Evolutionary conservation across 2,888 invertebrate species (phyloP), one percentile per base, ranked within the genome.

Genomic region (Abrostola tripartita): DNA sequence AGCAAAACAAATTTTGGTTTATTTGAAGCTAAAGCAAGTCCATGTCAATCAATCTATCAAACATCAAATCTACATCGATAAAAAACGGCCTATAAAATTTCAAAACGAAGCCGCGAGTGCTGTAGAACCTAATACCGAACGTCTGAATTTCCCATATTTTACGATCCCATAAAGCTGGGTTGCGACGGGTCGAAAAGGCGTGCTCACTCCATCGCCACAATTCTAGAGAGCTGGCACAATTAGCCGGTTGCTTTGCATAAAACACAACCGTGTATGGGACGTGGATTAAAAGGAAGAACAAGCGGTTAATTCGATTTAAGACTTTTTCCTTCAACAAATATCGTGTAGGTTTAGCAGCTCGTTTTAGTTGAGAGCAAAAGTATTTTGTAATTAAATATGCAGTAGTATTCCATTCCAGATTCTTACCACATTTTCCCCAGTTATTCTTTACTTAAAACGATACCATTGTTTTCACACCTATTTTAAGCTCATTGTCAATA

Each of bases 181-280:
- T 65, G 70, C 81, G 77, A 70, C 68, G 70, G 81, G 81, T 83
- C 67, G 76, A 83, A 82, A 85, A 87, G 83, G 85, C 85, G 81
- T 82, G 79, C 82, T 82, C 81, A 75, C 82, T 82, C 82, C 82
- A 77, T 82, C 78, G 81, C 85, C 82, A 82, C 87, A 84, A 79
- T 82, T 84, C 85, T 79, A 68, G 79, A 79, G 78, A 87, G 85
- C 84, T 79, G 82, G 87, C 81, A 88, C 88, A 90, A 91, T 91
- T 90, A 91, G 89, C 85, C 74, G 80, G 85, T 85, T 86, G 84
- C 85, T 91, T 90, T 89, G 87, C 90, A 90, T 90, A 89, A 88
- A 89, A 88, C 84, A 87, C 85, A 83, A 74, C 81, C 83, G 81
- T 70, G 74, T 69, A 63, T 69, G 49, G 63, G 52, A 59, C 44